A percentile compares a stretch with the other conserved stretches of the same genome.
Conservation (phyloP, 2,797 vertebrate species). For the Alauda arvensis region DNA sequence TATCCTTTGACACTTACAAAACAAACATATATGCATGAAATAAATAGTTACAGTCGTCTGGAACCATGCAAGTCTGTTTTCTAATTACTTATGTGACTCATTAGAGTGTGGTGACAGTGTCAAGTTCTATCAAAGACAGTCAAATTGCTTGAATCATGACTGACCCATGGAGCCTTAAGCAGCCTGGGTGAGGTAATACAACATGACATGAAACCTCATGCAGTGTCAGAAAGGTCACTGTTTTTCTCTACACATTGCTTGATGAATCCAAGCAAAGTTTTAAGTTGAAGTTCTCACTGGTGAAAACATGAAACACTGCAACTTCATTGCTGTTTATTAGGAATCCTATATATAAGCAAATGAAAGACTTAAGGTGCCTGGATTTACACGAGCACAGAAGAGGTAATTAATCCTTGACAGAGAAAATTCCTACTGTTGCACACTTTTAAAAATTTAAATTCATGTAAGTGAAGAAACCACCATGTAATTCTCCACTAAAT, state of each 20-base stretch:
- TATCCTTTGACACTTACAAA: neutral
- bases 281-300: neutral
- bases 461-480: neutral
- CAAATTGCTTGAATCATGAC: neutral
- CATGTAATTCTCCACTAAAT: neutral
- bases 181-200: neutral
- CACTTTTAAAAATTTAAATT: neutral
- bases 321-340: neutral
- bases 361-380: neutral
- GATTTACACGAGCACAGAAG: neutral
- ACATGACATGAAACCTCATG: neutral
- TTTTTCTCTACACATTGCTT: neutral
- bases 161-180: neutral
- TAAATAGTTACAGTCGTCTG: neutral
- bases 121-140: neutral
- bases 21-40: neutral
- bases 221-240: neutral
- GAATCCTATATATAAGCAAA: neutral
- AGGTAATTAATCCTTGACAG: neutral
- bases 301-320: neutral
- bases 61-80: neutral
- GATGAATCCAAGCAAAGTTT: neutral
- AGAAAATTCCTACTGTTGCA: neutral
- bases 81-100: neutral
- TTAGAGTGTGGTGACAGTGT: neutral